A percentile compares a stretch with the other conserved stretches of the same genome.
Evolutionary conservation across 2,113 vertebrate species (phyloP).

Genomic region (Ochotona curzoniae): DNA sequence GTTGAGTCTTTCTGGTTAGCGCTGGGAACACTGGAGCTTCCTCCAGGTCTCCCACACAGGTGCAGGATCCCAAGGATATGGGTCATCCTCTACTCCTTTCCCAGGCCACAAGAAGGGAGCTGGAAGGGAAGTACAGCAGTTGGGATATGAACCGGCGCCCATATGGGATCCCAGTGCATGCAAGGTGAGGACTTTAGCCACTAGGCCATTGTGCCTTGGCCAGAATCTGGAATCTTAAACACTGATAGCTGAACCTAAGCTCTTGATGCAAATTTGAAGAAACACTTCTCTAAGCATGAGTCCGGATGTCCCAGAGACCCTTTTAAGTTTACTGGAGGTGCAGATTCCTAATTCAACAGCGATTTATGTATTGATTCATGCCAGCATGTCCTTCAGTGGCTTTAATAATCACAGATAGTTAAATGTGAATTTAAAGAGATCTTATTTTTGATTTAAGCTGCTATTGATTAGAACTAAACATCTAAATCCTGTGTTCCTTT

Average conservation of each 20-base stretch:
- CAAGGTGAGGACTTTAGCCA: too few relatives aligned
- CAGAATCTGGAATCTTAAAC: constrained; percentile 29
- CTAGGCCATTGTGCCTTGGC: neutral
- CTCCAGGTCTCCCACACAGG: too few relatives aligned
- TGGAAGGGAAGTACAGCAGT: too few relatives aligned
- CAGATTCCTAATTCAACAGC: constrained; percentile 50
- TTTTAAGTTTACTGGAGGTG: constrained; percentile 51
- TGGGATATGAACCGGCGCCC: too few relatives aligned
- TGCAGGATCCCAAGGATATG: too few relatives aligned
- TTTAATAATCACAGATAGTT: constrained; percentile 63
- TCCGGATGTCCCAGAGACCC: neutral
- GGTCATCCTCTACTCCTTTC: too few relatives aligned
- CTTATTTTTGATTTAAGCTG: constrained; percentile 70
- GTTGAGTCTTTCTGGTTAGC: neutral
- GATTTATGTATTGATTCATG: constrained; percentile 47
- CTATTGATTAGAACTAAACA: constrained; percentile 59
- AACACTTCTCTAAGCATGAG: neutral
- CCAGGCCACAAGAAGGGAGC: too few relatives aligned
- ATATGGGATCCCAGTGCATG: too few relatives aligned
- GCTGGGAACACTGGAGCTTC: neutral
- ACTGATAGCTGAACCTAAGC: neutral
- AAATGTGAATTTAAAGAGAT: constrained; percentile 71
- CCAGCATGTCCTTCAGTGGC: constrained; percentile 57
- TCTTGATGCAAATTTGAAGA: neutral
- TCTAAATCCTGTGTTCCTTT: constrained; percentile 27